Base-by-base conservation (phyloP, 2,113 vertebrate genomes). In the Elaphurus davidianus region DNA sequence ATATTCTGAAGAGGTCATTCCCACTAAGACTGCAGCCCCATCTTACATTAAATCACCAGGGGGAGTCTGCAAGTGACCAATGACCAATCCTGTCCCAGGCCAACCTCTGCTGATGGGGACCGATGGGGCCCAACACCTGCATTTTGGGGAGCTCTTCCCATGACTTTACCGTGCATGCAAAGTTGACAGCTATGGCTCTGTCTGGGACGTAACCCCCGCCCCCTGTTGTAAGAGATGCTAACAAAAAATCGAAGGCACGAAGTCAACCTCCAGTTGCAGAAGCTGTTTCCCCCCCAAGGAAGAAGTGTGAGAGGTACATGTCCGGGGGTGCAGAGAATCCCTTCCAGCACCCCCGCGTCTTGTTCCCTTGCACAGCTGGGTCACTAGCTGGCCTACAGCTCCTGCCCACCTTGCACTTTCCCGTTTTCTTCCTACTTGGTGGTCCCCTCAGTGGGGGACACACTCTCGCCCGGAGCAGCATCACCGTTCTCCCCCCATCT, bases 191-290 rank as follows among this genome's bases (percentile, higher is more conserved):
- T 21, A 6, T 23, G 5, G 15, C 2, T 27, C 40, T 52, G 17
- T 23, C 14, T 0, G 3, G 5, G 52, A 71, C 9, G n/a, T 23
- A 21, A 27, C 7, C 30, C n/a, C 8, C 1, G 0, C 60, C 52
- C 14, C 14, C 57, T 10, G 16, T 2, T 25, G 14, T 4, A 54
- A 36, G 28, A 82, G 8, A 40, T 3, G 21, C 16, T 50, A 43
- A 30, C 9, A 6, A 17, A 45, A 8, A 81, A 2, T 21, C 0
- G 2, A 25, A 59, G 71, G 50, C 0, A 0, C 3, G 23, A 12
- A 9, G 6, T 59, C 40, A 7, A 4, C 23, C 50, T 71, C 7
- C 25, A 2, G 8, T 6, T 54, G 43, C 6, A 50, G n/a, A 67
- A n/a, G 2, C 19, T 10, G 25, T 74, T n/a, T 52, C 36, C n/a